Conservation (phyloP, 1,140 invertebrate genomes). For the Drosophila funebris region DNA sequence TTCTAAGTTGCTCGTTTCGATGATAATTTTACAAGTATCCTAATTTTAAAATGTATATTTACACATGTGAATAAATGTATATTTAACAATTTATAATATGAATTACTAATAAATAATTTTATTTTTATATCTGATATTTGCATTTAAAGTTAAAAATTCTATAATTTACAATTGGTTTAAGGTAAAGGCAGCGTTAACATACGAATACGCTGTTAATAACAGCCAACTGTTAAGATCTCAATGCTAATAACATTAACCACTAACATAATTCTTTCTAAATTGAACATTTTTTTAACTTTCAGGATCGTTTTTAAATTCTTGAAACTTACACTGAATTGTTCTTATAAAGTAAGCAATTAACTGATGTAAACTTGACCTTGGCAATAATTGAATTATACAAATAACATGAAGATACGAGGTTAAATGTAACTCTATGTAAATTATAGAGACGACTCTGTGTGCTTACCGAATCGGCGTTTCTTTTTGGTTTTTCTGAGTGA, state of each 20-base stretch:
- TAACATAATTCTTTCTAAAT: no score
- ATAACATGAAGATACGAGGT: not conserved
- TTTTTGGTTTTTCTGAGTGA: conserved; percentile 83
- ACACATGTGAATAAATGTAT: no score
- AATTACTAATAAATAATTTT: no score
- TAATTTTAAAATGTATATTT: no score
- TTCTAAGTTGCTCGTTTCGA: no score
- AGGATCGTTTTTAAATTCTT: not conserved
- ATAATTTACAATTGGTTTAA: no score
- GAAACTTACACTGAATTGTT: no score
- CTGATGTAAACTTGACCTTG: conserved; percentile 46
- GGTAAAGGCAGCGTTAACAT: not conserved
- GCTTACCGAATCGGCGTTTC: conserved; percentile 83
- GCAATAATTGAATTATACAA: not conserved
- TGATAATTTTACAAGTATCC: no score
- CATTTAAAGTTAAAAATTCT: no score
- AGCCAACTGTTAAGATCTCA: not conserved
- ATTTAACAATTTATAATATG: no score
- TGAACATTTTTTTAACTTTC: not conserved
- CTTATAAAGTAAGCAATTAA: not conserved
- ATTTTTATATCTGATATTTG: no score
- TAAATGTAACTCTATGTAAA: conserved; percentile 22
- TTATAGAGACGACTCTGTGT: conserved; percentile 30
- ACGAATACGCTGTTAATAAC: not conserved
- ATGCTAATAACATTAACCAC: not conserved